Evolutionary conservation across 2,888 invertebrate genomes (phyloP), one percentile per base, ranked within the genome.

Genomic region (Altica lythri): DNA sequence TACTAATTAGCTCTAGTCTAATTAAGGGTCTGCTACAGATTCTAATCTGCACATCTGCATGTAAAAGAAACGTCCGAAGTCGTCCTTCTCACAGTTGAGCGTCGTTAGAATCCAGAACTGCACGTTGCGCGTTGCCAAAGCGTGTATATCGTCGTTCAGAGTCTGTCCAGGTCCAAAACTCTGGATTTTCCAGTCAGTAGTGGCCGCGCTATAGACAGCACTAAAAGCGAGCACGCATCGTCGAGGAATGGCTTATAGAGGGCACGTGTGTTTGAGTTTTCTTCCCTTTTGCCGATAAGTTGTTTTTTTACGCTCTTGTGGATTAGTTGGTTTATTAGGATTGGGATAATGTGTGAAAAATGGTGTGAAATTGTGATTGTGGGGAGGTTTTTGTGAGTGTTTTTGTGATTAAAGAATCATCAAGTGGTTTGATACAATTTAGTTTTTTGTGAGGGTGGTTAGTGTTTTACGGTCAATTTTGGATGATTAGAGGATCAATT

Each of bases 1-100:
- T 63, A 59, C 57, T 64, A 65, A 64, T 65, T 63, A 59, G 59
- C 55, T 61, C 60, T 55, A 52, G 59, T 54, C 57, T 63, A 66
- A 61, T 64, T 61, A 60, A 50, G 50, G 61, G 62, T 10, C 56
- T 61, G 63, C 61, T 63, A 56, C 58, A 64, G 62, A 66, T 60
- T 64, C 58, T 66, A 63, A 65, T 65, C 62, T 63, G 57, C 53
- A 56, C 55, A 59, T 63, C 64, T 63, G 64, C 64, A 66, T 66
- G 63, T 62, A 55, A 46, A 62, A 63, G 66, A 49, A 62, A 63
- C 63, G 59, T 59, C 57, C 56, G 52, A 59, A 53, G n/a, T n/a
- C n/a, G n/a, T 60, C 62, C 58, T 58, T 59, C 62, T 58, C 63
- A 30, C 64, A 61, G 48, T 16, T 9, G n/a, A n/a, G n/a, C n/a